Evolutionary conservation across 2,888 invertebrate genomes (phyloP).

Genomic region (Lycocerus yunnanus): DNA sequence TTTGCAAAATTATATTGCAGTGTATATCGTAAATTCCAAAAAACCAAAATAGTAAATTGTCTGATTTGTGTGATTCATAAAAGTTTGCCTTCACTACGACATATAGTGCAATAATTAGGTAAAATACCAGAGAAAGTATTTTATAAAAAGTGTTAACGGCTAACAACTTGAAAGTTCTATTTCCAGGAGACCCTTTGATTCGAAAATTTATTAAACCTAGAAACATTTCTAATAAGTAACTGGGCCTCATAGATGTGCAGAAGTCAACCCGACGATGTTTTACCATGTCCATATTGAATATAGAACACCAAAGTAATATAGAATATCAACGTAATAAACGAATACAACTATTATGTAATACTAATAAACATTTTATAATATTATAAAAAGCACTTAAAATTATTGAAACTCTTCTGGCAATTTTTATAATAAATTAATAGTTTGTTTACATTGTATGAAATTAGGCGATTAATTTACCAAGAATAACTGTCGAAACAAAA

Average conservation of each 20-base stretch:
- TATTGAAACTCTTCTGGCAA: no score
- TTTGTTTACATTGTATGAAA: no score
- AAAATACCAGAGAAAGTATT: background rate
- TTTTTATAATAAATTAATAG: no score
- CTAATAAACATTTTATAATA: no score
- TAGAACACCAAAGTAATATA: no score
- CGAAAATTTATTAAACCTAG: background rate
- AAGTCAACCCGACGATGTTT: background rate
- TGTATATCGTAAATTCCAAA: background rate
- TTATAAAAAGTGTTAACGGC: background rate
- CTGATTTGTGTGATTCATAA: background rate
- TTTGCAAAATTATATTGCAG: background rate
- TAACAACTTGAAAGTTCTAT: background rate
- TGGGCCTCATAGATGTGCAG: background rate
- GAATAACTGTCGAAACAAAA: no score
- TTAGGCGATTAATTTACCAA: no score
- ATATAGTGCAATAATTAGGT: background rate
- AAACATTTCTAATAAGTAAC: background rate
- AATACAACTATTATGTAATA: no score
- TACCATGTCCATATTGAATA: no score
- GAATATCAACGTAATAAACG: no score
- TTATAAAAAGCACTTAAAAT: no score
- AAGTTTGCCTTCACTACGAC: background rate
- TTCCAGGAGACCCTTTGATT: background rate
- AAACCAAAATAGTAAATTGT: slow-evolving; percentile 1